A percentile compares a stretch with the other conserved stretches of the same genome.
phyloP scores from a whole-genome alignment of 2,113 vertebrate genomes.

The Chionodraco myersi region DNA sequence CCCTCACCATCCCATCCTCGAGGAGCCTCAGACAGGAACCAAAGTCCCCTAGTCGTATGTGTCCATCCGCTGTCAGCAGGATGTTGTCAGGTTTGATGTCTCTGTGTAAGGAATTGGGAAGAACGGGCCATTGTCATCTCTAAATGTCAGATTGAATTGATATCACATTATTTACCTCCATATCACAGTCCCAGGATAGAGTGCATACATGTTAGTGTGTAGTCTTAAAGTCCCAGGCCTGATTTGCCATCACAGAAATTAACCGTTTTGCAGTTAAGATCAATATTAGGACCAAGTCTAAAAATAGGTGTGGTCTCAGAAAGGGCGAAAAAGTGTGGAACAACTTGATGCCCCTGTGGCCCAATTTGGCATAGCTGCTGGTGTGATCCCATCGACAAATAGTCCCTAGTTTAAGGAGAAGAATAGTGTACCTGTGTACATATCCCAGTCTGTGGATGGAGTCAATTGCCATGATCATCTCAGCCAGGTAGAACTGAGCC shows the following conservation, averaged over 20 bases:
- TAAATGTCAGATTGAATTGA: neutral
- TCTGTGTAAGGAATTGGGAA: constrained; percentile 67
- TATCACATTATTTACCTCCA: neutral
- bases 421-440: constrained; percentile 82
- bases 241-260: too few species aligned
- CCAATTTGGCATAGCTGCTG: too few species aligned
- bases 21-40: constrained; percentile 88
- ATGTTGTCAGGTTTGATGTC: constrained; percentile 93
- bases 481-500: constrained; percentile 91
- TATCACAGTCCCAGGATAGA: neutral
- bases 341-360: too few species aligned
- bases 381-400: too few species aligned
- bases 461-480: constrained; percentile 90
- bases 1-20: constrained; percentile 86
- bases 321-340: too few species aligned
- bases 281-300: too few species aligned
- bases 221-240: too few species aligned
- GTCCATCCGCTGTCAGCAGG: constrained; percentile 86
- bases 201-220: too few species aligned
- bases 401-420: neutral
- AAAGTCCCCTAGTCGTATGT: constrained; percentile 89
- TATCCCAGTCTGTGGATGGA: constrained; percentile 89
- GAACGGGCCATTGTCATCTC: neutral
- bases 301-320: too few species aligned
- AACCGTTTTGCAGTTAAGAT: too few species aligned